phyloP scores from a whole-genome alignment of 2,113 vertebrate species.

The Leucoraja erinaceus region DNA sequence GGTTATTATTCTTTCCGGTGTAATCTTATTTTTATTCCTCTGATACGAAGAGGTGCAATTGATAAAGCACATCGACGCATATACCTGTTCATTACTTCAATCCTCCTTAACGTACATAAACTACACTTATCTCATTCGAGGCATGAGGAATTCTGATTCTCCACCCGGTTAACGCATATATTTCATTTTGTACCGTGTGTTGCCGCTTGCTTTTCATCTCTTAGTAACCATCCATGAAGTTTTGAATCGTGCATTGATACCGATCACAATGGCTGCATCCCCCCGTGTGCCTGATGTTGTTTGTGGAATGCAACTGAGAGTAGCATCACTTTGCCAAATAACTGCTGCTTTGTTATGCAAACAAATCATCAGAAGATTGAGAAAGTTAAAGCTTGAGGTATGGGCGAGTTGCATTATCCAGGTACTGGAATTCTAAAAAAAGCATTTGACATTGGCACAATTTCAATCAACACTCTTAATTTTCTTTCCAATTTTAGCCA shows the following conservation, averaged over 20 bases:
- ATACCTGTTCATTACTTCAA: not conserved
- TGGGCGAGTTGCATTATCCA: not conserved
- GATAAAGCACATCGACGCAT: not conserved
- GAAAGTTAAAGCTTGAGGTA: not conserved
- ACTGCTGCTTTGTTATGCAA: not conserved
- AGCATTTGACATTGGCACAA: not conserved
- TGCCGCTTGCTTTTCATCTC: not conserved
- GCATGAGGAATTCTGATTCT: not conserved
- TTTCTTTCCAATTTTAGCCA: not conserved
- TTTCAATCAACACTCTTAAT: not conserved
- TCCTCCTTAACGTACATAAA: not conserved
- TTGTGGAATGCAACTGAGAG: not conserved
- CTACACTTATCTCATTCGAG: not conserved
- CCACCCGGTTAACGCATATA: not conserved
- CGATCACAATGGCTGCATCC: not conserved
- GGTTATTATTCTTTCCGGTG: not conserved
- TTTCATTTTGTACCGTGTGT: not conserved
- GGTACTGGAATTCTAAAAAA: not conserved
- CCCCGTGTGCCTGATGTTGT: slow-evolving; percentile 20
- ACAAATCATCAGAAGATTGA: not conserved
- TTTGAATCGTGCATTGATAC: not conserved
- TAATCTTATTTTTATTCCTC: not conserved
- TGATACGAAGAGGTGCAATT: not conserved
- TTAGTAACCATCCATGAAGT: not conserved
- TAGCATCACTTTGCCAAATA: not conserved